Conservation (phyloP, 2,888 invertebrate genomes). For the Drosophila suboccidentalis region DNA sequence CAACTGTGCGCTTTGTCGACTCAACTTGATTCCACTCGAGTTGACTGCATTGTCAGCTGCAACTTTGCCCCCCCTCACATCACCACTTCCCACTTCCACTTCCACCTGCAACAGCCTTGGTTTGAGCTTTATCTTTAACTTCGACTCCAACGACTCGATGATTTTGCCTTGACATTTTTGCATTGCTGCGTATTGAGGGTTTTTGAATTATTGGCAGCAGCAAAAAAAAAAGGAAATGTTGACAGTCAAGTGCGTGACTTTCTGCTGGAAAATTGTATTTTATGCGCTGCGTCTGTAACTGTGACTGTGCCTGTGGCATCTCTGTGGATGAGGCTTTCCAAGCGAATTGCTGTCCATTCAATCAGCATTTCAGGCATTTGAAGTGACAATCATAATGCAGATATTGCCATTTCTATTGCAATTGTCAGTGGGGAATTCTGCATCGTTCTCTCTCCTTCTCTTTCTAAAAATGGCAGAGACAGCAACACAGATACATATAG, state of each 20-base stretch:
- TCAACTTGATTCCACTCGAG: constrained; percentile 60
- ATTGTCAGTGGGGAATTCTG: constrained; percentile 23
- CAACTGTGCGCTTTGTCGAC: constrained; percentile 39
- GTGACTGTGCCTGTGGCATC: background rate
- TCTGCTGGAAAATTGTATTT: constrained; percentile 50
- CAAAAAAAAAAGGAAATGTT: constrained; percentile 54
- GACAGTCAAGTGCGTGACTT: constrained; percentile 77
- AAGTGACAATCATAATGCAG: constrained; percentile 81
- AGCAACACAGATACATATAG: constrained; percentile 5
- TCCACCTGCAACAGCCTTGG: constrained; percentile 19
- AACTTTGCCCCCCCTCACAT: background rate
- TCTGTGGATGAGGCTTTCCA: constrained; percentile 54
- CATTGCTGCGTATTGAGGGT: constrained; percentile 51
- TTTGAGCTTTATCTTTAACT: constrained; percentile 23
- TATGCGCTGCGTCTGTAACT: constrained; percentile 31
- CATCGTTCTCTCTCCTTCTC: background rate
- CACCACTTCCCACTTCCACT: background rate
- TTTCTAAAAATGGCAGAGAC: constrained; percentile 1
- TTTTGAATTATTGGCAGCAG: constrained; percentile 77
- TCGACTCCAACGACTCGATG: constrained; percentile 26
- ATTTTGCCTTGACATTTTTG: constrained; percentile 63
- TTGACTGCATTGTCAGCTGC: constrained; percentile 39
- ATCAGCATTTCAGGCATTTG: constrained; percentile 75
- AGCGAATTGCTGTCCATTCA: constrained; percentile 78
- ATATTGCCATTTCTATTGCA: constrained; percentile 58